Evolutionary conservation across 2,888 invertebrate genomes (phyloP).

Genomic region (Orchesella flavescens): DNA sequence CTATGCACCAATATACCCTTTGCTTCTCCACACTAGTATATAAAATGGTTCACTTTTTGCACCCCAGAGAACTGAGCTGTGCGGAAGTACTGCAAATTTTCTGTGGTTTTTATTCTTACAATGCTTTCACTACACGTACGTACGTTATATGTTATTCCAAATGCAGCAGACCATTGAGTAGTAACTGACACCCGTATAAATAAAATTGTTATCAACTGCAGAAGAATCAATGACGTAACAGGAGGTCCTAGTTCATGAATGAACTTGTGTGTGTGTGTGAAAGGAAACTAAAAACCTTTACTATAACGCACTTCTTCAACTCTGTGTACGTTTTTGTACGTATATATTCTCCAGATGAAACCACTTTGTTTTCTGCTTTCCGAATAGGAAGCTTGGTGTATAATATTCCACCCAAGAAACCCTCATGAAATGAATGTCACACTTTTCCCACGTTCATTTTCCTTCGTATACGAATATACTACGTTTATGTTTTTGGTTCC

Average conservation of each 20-base stretch:
- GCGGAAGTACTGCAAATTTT: slow-evolving; percentile 35
- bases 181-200: slow-evolving; percentile 24
- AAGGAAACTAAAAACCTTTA: slow-evolving; percentile 1
- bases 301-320: too few relatives aligned
- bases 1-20: too few relatives aligned
- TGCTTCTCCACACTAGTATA: too few relatives aligned
- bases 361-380: too few relatives aligned
- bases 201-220: background rate
- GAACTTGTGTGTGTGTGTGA: slow-evolving; percentile 9
- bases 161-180: slow-evolving; percentile 28
- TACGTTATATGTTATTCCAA: too few relatives aligned
- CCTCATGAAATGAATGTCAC: background rate
- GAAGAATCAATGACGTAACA: slow-evolving; percentile 20
- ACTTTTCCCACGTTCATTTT: slow-evolving; percentile 4
- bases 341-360: too few relatives aligned
- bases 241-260: slow-evolving; percentile 9
- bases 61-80: background rate
- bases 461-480: too few relatives aligned
- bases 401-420: background rate
- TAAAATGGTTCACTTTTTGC: too few relatives aligned
- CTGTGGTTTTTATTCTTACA: slow-evolving; percentile 25
- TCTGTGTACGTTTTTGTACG: too few relatives aligned
- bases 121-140: slow-evolving; percentile 33
- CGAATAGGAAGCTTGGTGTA: too few relatives aligned
- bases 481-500: too few relatives aligned